These are phyloP conservation scores for Pseudois nayaur DNA, from an alignment of 2,113 vertebrate genomes.

Conservation along the genomic window DNA sequence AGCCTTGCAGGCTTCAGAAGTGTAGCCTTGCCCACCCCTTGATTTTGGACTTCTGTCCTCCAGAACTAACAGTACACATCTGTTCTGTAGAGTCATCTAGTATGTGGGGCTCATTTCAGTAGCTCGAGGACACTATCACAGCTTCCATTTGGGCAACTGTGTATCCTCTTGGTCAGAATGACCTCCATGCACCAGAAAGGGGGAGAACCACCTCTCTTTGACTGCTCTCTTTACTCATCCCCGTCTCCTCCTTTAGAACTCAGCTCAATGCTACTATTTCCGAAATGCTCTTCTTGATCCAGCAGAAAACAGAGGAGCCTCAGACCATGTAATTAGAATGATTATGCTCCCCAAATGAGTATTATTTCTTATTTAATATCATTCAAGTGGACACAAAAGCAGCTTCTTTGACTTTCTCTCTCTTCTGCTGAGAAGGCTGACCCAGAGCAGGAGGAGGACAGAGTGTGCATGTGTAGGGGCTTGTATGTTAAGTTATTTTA, in stretches of 20 bases:
- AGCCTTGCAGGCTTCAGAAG: background rate
- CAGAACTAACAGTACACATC: background rate
- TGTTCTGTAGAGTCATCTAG: background rate
- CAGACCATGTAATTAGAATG: accelerated
- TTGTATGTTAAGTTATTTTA: background rate
- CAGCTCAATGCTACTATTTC: background rate
- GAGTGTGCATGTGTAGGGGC: background rate
- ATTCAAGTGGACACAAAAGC: background rate
- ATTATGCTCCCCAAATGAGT: background rate
- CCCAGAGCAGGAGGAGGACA: background rate
- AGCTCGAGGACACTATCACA: background rate
- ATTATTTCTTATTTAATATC: background rate
- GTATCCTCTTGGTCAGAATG: background rate
- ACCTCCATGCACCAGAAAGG: background rate
- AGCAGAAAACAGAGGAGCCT: background rate
- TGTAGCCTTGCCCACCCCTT: too few relatives aligned
- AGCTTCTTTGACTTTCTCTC: background rate
- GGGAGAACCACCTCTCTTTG: background rate
- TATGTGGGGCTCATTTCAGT: background rate
- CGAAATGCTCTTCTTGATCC: background rate
- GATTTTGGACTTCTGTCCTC: background rate
- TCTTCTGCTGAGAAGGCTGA: background rate
- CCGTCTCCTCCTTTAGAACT: background rate
- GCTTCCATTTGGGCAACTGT: background rate
- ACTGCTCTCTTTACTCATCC: background rate